These are phyloP conservation scores for Hemicordylus capensis DNA, from an alignment of 2,113 vertebrate species.

Conservation along the genomic window DNA sequence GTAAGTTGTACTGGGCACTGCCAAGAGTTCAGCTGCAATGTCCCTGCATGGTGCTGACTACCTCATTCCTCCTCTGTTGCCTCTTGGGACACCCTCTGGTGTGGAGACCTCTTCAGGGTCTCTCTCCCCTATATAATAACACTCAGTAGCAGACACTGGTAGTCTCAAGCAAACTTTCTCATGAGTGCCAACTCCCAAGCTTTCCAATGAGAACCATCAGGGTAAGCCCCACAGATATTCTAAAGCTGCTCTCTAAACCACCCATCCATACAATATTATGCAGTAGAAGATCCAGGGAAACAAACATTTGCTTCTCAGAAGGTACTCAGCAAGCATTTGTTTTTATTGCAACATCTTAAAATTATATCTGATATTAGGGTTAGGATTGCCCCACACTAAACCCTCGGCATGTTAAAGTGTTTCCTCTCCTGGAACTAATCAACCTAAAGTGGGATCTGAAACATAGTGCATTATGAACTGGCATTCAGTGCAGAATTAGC, in stretches of 20 bases:
- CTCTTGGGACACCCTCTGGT: background rate
- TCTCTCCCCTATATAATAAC: no score
- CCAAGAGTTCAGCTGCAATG: no score
- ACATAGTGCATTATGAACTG: background rate
- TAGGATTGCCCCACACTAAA: background rate
- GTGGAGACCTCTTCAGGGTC: no score
- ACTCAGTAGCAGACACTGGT: background rate
- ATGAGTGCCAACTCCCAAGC: background rate
- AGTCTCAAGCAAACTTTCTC: background rate
- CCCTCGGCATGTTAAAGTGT: background rate
- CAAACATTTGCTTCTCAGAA: background rate
- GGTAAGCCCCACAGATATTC: background rate
- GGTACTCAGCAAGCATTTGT: background rate
- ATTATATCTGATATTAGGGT: background rate
- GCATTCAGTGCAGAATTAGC: background rate
- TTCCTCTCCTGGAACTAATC: constrained; percentile 5
- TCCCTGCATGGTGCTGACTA: background rate
- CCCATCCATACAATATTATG: background rate
- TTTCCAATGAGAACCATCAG: background rate
- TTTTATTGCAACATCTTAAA: constrained; percentile 4
- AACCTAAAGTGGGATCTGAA: constrained; percentile 23
- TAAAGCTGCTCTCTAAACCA: background rate
- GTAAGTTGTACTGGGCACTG: background rate
- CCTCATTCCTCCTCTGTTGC: background rate
- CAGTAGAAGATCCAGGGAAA: background rate